Conservation (phyloP, 2,888 invertebrate species). For the Plebejus anna region DNA sequence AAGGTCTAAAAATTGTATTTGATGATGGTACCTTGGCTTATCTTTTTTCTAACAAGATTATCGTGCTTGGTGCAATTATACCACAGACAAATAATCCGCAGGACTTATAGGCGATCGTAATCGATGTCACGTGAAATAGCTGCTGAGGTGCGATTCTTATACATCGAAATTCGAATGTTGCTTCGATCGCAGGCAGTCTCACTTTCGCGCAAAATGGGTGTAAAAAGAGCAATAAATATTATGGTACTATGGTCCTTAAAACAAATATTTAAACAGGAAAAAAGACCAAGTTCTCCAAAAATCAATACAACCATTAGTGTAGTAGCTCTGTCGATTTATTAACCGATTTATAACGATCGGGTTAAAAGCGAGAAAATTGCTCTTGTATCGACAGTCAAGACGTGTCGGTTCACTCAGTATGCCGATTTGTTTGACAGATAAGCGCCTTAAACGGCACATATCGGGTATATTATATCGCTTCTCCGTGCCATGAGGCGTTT, state of each 20-base stretch:
- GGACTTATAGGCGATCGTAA: neutral
- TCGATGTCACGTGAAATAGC: neutral
- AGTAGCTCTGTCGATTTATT: neutral
- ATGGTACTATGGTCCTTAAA: too few species aligned
- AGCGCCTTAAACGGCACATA: too few species aligned
- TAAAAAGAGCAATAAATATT: too few species aligned
- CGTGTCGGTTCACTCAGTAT: neutral
- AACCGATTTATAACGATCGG: neutral
- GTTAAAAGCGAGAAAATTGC: neutral
- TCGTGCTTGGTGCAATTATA: neutral
- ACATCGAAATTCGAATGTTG: too few species aligned
- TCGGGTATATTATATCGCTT: neutral
- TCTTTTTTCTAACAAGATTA: neutral
- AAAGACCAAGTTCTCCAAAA: neutral
- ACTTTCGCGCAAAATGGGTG: too few species aligned
- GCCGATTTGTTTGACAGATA: neutral
- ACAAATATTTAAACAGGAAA: too few species aligned
- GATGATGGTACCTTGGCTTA: neutral
- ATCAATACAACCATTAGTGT: too few species aligned
- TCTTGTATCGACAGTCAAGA: neutral
- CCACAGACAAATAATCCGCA: neutral
- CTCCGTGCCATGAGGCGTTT: neutral
- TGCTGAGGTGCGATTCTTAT: too few species aligned
- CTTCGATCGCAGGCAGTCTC: too few species aligned
- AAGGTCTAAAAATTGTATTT: neutral